phyloP scores from a whole-genome alignment of 2,797 vertebrate species.

The Acanthurus lineatus region DNA sequence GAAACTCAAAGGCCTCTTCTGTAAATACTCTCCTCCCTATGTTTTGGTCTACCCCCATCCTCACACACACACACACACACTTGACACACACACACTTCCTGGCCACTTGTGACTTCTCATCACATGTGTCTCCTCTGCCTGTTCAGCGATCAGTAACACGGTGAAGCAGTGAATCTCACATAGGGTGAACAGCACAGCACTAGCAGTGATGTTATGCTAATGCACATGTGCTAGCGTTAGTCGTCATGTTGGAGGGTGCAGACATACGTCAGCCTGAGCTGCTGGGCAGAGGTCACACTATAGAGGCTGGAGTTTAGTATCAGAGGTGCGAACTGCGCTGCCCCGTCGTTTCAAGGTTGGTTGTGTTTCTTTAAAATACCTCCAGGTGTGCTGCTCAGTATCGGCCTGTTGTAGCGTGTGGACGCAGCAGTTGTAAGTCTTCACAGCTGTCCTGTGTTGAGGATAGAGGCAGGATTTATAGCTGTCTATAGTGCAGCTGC shows the following conservation, averaged over 20 bases:
- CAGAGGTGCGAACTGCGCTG: constrained; percentile 52
- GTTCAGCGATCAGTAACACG: constrained; percentile 60
- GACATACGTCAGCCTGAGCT: constrained; percentile 50
- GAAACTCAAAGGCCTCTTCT: constrained; percentile 36
- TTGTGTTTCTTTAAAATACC: constrained; percentile 51
- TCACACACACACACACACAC: constrained; percentile 8
- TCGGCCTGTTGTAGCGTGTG: background rate
- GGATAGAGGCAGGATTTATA: constrained; percentile 19
- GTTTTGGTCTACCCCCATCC: constrained; percentile 34
- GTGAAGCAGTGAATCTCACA: constrained; percentile 41
- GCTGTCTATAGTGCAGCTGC: constrained; percentile 23
- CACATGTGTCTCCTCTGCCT: constrained; percentile 64
- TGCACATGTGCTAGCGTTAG: constrained; percentile 54
- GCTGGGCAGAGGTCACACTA: constrained; percentile 63
- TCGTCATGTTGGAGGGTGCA: constrained; percentile 51
- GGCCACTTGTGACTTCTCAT: constrained; percentile 84
- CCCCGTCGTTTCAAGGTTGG: constrained; percentile 66
- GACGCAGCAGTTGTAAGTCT: constrained; percentile 8
- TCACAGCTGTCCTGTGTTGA: constrained; percentile 24
- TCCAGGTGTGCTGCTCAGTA: constrained; percentile 33
- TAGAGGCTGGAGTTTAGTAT: constrained; percentile 39
- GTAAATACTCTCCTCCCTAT: constrained; percentile 49
- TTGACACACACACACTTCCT: background rate
- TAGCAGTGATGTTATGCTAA: constrained; percentile 57
- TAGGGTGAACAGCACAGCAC: constrained; percentile 21